A percentile compares a stretch with the other conserved stretches of the same genome.
Evolutionary conservation across 2,797 vertebrate species (phyloP).

Genomic region (Sciurus vulgaris): DNA sequence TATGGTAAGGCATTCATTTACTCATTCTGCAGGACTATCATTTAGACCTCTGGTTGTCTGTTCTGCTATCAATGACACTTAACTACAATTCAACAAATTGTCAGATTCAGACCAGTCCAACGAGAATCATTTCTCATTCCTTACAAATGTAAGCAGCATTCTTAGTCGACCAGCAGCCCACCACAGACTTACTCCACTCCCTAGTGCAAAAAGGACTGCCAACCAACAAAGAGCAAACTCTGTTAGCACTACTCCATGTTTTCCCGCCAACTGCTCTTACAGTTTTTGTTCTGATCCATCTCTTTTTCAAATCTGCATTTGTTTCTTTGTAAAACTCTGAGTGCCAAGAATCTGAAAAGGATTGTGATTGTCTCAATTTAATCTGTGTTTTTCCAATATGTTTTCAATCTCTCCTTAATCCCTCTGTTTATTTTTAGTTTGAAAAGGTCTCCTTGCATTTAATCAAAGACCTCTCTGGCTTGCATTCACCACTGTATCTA

Average conservation of each 20-base stretch:
- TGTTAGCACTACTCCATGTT: neutral
- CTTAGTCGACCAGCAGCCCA: neutral
- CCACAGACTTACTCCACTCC: neutral
- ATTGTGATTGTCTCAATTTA: neutral
- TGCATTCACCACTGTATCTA: neutral
- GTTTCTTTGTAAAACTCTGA: neutral
- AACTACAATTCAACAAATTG: neutral
- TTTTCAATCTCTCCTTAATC: neutral
- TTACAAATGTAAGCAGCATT: neutral
- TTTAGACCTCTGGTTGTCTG: neutral
- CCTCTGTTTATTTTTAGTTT: neutral
- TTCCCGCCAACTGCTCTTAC: neutral
- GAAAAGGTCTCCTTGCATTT: neutral
- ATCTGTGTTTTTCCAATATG: neutral
- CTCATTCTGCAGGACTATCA: neutral
- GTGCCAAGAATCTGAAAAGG: neutral
- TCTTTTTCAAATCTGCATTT: neutral
- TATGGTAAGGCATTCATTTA: neutral
- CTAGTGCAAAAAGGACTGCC: neutral
- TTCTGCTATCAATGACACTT: neutral
- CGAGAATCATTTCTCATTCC: neutral
- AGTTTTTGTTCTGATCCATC: neutral
- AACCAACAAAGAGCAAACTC: neutral
- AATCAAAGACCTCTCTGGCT: neutral
- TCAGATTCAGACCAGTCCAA: neutral